These are phyloP conservation scores for Drosophila nigrodunni DNA, from an alignment of 1,140 invertebrate species.

Conservation along the genomic window DNA sequence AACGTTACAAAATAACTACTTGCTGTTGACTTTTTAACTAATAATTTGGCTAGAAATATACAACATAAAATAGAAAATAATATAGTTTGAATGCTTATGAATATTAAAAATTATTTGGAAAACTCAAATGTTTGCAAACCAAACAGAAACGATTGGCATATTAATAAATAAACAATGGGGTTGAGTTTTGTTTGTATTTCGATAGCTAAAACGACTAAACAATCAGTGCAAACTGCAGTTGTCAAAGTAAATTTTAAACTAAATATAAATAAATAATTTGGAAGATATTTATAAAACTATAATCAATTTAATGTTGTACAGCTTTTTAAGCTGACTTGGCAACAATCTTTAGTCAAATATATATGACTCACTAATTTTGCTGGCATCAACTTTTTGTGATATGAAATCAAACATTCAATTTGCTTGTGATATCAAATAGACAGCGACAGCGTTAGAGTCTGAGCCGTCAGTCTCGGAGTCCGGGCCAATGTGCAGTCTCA, in stretches of 20 bases:
- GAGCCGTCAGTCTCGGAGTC: background rate
- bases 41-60: too few species aligned
- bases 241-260: background rate
- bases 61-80: background rate
- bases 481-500: conserved; percentile 35
- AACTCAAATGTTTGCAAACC: background rate
- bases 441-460: background rate
- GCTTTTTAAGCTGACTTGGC: background rate
- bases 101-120: background rate
- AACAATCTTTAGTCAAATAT: conserved; percentile 42
- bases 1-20: too few species aligned
- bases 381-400: conserved; percentile 1
- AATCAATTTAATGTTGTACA: background rate
- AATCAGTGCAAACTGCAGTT: background rate
- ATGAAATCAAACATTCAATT: conserved; percentile 41
- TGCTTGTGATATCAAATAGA: conserved; percentile 32
- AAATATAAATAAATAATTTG: background rate
- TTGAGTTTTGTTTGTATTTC: background rate
- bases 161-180: background rate
- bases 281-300: background rate
- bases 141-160: background rate
- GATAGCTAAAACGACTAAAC: too few species aligned
- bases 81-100: background rate
- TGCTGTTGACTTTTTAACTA: too few species aligned
- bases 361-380: conserved; percentile 31